Conservation (phyloP, 2,113 vertebrate genomes). For the Terrapene triunguis region DNA sequence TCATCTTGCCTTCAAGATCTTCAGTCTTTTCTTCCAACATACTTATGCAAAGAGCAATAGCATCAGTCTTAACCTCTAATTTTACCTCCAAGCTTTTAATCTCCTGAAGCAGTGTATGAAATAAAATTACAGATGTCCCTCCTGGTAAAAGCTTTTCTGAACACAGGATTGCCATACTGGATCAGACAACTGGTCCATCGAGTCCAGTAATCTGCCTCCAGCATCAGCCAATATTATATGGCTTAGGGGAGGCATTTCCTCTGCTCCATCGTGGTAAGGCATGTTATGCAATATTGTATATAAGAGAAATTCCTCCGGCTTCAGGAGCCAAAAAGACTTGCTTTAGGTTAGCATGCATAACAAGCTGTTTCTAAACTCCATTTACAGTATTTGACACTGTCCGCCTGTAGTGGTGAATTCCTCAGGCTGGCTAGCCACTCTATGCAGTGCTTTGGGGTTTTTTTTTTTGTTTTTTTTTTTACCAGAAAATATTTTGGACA, state of each 20-base stretch:
- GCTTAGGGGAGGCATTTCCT: background rate
- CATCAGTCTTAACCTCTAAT: background rate
- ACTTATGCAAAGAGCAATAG: background rate
- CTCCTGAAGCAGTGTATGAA: background rate
- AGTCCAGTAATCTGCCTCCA: background rate
- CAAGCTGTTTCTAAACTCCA: background rate
- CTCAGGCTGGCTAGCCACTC: background rate
- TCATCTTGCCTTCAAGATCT: background rate
- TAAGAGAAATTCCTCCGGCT: background rate
- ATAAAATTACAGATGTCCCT: background rate
- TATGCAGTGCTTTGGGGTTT: too few species aligned
- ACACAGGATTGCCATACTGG: background rate
- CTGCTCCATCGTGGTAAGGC: background rate
- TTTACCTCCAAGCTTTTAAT: background rate
- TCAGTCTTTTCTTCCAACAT: background rate
- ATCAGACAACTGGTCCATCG: background rate
- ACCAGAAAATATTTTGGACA: background rate
- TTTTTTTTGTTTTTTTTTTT: background rate
- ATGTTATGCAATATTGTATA: background rate
- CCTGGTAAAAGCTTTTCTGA: background rate
- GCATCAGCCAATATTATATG: background rate
- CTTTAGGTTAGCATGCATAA: background rate
- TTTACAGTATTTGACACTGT: background rate
- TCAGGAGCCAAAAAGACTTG: background rate
- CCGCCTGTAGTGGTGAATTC: background rate